Base-by-base conservation (phyloP, 2,113 vertebrate species). In the Synodontis membranacea region DNA sequence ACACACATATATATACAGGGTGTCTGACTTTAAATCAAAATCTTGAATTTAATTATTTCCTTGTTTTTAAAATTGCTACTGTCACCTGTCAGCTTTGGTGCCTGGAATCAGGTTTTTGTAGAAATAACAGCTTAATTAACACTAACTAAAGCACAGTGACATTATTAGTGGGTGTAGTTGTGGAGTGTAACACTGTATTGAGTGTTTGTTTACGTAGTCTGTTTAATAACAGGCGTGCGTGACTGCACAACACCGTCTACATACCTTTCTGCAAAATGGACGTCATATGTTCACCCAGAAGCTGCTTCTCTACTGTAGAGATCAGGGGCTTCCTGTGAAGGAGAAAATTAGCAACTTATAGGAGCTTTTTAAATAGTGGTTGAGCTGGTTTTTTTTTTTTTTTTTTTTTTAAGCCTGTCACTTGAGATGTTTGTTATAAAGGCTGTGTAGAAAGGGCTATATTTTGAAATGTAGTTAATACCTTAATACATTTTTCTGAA, bases 221-320 rank as follows among this genome's bases (percentile, higher is more conserved):
- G 66, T 68, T 68, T 15, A 34, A 37, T 68, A 39, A 68, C 1
- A 68, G 34, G 9, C 6, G 15, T 31, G 50, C 75, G 17, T 37
- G 66, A 3, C 9, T 37, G 31, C 60, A 39, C 4, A 12, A 56
- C 5, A 28, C 11, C 2, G 4, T 8, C 23, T 1, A 70, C 87
- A 14, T 96, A 99, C 98, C 98, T 97, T 99, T 99, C 91, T 99
- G 98, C 87, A 99, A 96, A 92, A 97, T 97, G 76, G 97, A 93
- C 78, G 96, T 96, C 94, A 99, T 96, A 93, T 99, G 98, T 97
- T 99, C 98, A 91, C 97, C 98, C 90, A 99, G 95, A 91, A 99
- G 94, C 89, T 99, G 98, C 89, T 98, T 99, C 94, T 99, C 98
- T 92, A 99, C 97, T 84, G 96, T 96, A 86, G 97, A 96, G 92